Evolutionary conservation across 2,888 invertebrate species (phyloP).

Genomic region (Zaprionus lineosus): DNA sequence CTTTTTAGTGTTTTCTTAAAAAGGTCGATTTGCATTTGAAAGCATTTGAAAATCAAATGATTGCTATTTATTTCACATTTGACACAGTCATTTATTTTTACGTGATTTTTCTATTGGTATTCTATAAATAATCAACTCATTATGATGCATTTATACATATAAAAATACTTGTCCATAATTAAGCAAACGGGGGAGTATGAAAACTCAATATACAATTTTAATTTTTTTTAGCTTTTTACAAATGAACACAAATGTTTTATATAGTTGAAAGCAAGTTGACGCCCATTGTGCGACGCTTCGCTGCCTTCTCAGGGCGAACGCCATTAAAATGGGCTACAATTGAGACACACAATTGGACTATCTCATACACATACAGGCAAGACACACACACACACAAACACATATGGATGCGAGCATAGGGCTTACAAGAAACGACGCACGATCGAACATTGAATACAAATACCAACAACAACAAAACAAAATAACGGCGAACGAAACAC

Average conservation of each 20-base stretch:
- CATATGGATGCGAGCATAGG: not conserved
- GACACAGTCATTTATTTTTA: too few relatives aligned
- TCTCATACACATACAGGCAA: conserved; percentile 17
- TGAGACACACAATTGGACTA: conserved; percentile 68
- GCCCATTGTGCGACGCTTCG: conserved; percentile 66
- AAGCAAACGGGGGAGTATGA: not conserved
- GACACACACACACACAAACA: conserved; percentile 2
- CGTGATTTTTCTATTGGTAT: conserved; percentile 20
- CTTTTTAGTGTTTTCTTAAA: too few relatives aligned
- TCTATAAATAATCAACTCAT: conserved; percentile 20
- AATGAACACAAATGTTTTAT: conserved; percentile 17
- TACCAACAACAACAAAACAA: conserved; percentile 15
- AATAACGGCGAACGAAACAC: conserved; percentile 14
- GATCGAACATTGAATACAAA: conserved; percentile 38
- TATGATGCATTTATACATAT: conserved; percentile 6
- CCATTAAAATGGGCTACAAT: conserved; percentile 66
- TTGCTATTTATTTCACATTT: too few relatives aligned
- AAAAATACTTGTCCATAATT: not conserved
- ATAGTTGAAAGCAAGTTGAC: conserved; percentile 23
- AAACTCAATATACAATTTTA: conserved; percentile 15
- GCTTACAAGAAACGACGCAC: conserved; percentile 23
- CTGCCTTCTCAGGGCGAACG: conserved; percentile 50
- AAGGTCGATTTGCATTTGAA: too few relatives aligned
- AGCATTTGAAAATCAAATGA: too few relatives aligned
- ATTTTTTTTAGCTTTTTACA: not conserved